Percentiles rank a stretch among this genome's conserved stretches.
phyloP scores from a whole-genome alignment of 2,113 vertebrate species.

The Hippocampus barbouri region DNA sequence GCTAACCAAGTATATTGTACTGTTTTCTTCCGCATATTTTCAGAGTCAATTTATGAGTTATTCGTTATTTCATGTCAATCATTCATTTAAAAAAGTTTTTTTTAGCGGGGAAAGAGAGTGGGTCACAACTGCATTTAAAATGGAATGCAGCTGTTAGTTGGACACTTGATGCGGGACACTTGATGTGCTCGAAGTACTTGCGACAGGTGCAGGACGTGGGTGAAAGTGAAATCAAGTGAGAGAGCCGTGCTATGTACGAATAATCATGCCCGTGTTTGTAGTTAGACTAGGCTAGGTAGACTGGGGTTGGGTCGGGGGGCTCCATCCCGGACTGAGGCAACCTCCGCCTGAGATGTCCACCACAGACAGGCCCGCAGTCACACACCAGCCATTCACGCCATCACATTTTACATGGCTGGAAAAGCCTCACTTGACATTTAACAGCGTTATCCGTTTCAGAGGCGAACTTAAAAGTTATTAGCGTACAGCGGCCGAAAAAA shows the following conservation, averaged over 20 bases:
- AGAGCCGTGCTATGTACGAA: constrained; percentile 30
- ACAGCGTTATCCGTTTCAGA: not conserved
- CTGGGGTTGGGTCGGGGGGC: not conserved
- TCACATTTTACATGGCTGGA: not conserved
- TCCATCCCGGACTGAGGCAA: constrained; percentile 24
- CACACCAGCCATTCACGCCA: not conserved
- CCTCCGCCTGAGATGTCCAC: constrained; percentile 34
- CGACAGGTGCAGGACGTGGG: not conserved
- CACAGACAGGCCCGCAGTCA: constrained; percentile 5
- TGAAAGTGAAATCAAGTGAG: not conserved
- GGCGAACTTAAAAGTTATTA: constrained; percentile 31
- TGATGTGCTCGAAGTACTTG: not conserved
- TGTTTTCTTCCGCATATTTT: too few species aligned
- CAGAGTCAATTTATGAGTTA: too few species aligned
- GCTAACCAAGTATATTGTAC: too few species aligned
- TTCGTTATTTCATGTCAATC: too few species aligned
- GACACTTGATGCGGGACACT: not conserved
- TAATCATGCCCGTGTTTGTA: constrained; percentile 6
- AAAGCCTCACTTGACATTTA: not conserved
- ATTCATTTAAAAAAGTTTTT: too few species aligned
- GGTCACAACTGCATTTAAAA: not conserved
- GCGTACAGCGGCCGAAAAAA: not conserved
- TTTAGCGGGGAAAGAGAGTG: too few species aligned
- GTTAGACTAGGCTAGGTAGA: not conserved
- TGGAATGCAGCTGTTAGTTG: not conserved